Conservation (phyloP, 2,888 invertebrate species). For the Gandaritis pyraliata region DNA sequence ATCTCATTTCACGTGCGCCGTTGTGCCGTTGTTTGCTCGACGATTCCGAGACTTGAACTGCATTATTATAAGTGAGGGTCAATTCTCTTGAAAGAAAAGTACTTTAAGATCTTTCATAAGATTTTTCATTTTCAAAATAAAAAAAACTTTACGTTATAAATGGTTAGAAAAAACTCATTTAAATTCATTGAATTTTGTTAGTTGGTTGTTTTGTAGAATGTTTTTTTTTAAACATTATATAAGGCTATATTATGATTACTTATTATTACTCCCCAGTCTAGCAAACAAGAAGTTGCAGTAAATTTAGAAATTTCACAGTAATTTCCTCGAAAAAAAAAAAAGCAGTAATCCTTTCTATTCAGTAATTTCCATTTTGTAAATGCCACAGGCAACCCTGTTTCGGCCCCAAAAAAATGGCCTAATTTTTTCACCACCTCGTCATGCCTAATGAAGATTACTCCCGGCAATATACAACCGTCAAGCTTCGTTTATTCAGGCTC, state of each 20-base stretch:
- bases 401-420: slow-evolving; percentile 21
- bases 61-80: slow-evolving; percentile 37
- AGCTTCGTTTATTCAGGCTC: slow-evolving; percentile 21
- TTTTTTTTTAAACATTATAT: too few species aligned
- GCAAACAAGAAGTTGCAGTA: background rate
- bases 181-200: too few species aligned
- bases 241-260: slow-evolving; percentile 2
- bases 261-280: background rate
- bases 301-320: background rate
- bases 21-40: slow-evolving; percentile 66
- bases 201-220: too few species aligned
- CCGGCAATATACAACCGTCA: slow-evolving; percentile 24
- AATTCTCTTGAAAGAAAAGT: too few species aligned
- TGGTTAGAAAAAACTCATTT: too few species aligned
- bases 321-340: slow-evolving; percentile 9
- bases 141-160: too few species aligned
- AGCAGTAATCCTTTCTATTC: slow-evolving; percentile 14
- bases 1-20: slow-evolving; percentile 78
- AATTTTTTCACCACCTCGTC: slow-evolving; percentile 20
- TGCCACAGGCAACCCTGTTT: slow-evolving; percentile 12
- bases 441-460: slow-evolving; percentile 26
- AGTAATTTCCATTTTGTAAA: slow-evolving; percentile 22
- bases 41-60: slow-evolving; percentile 50
- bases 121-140: too few species aligned
- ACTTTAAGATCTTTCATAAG: slow-evolving; percentile 4